Percentiles rank a stretch among this genome's conserved stretches.
Evolutionary conservation across 2,113 vertebrate species (phyloP).

Genomic region (Pachyramphus minor): DNA sequence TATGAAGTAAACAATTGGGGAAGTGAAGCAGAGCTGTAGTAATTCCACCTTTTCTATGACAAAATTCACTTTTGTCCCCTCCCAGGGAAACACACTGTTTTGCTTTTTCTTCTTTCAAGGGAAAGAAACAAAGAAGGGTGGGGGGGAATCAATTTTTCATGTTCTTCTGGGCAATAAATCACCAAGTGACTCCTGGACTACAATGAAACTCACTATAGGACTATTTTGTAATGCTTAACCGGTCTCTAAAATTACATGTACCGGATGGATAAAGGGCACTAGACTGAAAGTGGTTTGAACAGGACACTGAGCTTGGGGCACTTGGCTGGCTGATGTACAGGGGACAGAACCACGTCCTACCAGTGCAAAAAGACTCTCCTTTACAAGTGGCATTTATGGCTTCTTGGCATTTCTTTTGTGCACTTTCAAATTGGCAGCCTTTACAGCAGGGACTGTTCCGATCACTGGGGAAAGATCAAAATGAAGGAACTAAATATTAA

Average conservation of each 20-base stretch:
- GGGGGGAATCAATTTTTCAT: background rate
- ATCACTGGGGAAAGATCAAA: constrained; percentile 78
- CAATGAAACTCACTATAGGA: background rate
- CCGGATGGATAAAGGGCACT: background rate
- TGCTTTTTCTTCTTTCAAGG: background rate
- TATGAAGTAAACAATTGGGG: background rate
- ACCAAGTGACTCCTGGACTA: background rate
- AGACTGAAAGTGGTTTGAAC: background rate
- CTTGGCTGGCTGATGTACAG: background rate
- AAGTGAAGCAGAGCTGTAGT: background rate
- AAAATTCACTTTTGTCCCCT: background rate
- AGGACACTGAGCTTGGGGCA: background rate
- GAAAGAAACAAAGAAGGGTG: background rate
- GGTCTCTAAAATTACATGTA: background rate
- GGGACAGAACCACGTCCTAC: constrained; percentile 62
- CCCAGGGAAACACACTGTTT: background rate
- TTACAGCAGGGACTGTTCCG: constrained; percentile 94
- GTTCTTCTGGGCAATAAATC: background rate
- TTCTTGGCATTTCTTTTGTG: constrained; percentile 89
- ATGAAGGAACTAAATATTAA: background rate
- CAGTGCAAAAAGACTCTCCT: constrained; percentile 89
- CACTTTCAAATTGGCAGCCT: constrained; percentile 83
- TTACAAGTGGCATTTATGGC: constrained; percentile 94
- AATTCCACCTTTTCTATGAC: background rate
- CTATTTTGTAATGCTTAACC: background rate